Conservation (phyloP, 2,113 vertebrate species). For the Psophia crepitans region DNA sequence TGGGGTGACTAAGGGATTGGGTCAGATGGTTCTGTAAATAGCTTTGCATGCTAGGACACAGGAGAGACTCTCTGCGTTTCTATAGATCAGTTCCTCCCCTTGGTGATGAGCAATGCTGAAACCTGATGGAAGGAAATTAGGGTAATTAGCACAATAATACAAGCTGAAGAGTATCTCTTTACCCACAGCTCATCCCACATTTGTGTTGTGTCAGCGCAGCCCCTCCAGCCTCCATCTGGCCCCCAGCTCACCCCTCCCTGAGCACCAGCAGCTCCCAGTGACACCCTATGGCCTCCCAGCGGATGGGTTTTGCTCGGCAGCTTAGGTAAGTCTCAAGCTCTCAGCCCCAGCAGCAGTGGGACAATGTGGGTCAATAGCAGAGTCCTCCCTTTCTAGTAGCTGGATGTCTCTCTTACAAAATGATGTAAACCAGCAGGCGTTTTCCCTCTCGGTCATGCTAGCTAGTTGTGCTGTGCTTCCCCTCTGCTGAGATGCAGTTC, state of each 20-base stretch:
- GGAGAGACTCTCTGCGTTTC: neutral
- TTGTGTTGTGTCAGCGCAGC: neutral
- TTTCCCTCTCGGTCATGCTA: neutral
- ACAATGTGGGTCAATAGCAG: neutral
- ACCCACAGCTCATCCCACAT: neutral
- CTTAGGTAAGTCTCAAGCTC: neutral
- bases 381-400: neutral
- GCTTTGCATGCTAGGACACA: neutral
- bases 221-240: neutral
- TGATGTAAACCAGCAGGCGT: neutral
- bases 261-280: neutral
- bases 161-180: neutral
- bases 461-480: neutral
- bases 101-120: neutral
- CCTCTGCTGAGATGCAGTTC: neutral
- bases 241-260: neutral
- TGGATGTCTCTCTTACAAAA: neutral
- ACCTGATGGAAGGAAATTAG: neutral
- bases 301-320: neutral
- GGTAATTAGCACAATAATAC: neutral
- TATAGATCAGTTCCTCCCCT: neutral
- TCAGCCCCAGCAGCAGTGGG: neutral
- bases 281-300: accelerated
- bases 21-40: neutral
- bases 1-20: neutral